Conservation (phyloP, 2,797 vertebrate genomes). For the Periophthalmus magnuspinnatus region DNA sequence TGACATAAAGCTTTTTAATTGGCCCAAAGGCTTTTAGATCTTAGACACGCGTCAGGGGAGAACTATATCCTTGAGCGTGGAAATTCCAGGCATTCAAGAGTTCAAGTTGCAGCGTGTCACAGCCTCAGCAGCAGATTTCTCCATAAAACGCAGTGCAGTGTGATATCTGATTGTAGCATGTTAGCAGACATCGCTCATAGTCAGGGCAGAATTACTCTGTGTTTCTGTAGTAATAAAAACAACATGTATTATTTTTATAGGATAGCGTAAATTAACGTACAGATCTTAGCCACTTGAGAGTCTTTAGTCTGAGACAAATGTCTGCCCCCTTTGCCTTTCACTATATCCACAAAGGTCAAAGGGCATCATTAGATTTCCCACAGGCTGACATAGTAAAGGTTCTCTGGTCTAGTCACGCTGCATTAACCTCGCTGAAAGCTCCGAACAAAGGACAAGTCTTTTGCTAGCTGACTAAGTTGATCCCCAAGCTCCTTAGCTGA, state of each 20-base stretch:
- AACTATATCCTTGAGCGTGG: conserved; percentile 75
- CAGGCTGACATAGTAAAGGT: conserved; percentile 33
- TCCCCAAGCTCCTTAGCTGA: conserved; percentile 59
- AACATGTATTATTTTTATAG: conserved; percentile 41
- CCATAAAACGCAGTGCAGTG: conserved; percentile 68
- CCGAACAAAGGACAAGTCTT: conserved; percentile 54
- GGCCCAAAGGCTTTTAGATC: conserved; percentile 59
- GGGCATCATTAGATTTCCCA: conserved; percentile 53
- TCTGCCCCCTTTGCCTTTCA: conserved; percentile 29
- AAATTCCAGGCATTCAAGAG: conserved; percentile 89
- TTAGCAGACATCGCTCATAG: conserved; percentile 39
- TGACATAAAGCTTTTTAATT: conserved; percentile 68
- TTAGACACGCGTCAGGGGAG: conserved; percentile 65
- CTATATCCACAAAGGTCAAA: conserved; percentile 39
- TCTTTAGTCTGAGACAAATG: conserved; percentile 43
- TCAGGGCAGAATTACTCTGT: conserved; percentile 27
- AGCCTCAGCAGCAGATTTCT: conserved; percentile 71
- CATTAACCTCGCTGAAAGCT: conserved; percentile 45
- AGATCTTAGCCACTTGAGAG: conserved; percentile 33
- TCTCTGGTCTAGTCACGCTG: conserved; percentile 46
- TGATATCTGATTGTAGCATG: conserved; percentile 67
- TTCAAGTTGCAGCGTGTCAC: conserved; percentile 83
- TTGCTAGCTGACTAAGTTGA: conserved; percentile 47
- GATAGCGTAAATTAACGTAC: conserved; percentile 45
- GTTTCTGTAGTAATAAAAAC: conserved; percentile 47